These are phyloP conservation scores for Saimiri boliviensis DNA, from an alignment of 2,113 vertebrate species.

Conservation along the genomic window DNA sequence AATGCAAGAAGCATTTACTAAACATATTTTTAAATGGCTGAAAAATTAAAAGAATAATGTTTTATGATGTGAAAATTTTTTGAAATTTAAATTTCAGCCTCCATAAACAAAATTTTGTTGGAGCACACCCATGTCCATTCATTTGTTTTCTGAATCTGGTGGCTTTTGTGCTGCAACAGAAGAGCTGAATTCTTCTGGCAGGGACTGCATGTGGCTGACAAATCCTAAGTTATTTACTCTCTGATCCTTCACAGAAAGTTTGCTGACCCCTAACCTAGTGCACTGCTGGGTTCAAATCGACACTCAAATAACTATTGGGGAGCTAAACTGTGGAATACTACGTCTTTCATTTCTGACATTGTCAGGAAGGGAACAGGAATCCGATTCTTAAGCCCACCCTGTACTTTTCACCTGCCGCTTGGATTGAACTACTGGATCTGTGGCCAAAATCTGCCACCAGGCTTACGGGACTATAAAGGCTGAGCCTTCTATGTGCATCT, in stretches of 20 bases:
- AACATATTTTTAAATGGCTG: neutral
- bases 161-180: neutral
- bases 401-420: neutral
- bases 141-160: neutral
- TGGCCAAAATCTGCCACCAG: neutral
- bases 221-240: neutral
- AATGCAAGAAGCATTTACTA: no score
- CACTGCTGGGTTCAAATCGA: neutral
- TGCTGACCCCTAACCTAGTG: neutral
- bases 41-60: neutral
- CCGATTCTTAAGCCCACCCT: neutral
- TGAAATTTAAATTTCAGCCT: conserved; percentile 26
- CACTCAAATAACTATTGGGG: neutral
- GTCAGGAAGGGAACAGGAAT: neutral
- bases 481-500: neutral
- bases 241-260: neutral
- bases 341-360: neutral
- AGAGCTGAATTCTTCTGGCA: neutral
- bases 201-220: neutral
- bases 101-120: neutral
- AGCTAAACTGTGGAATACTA: neutral
- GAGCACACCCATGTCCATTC: neutral
- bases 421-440: neutral
- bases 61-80: neutral
- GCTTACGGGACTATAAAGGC: neutral